Conservation (phyloP, 2,797 vertebrate species). For the Thaleichthys pacificus region DNA sequence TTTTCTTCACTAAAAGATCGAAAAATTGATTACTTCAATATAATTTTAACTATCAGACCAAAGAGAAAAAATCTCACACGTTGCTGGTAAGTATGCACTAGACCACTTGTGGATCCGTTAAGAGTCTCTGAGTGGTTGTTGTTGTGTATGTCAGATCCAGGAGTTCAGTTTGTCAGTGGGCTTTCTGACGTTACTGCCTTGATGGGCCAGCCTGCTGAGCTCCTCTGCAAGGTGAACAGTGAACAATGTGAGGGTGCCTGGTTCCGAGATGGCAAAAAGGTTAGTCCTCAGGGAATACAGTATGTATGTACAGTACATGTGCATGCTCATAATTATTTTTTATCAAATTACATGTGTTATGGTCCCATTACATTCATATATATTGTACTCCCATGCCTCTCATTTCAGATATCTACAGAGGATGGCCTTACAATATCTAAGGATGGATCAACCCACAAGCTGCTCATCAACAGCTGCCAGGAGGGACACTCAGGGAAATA, state of each 20-base stretch:
- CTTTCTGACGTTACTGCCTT: constrained; percentile 71
- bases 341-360: neutral
- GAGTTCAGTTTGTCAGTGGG: constrained; percentile 75
- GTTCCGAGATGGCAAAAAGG: constrained; percentile 86
- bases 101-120: neutral
- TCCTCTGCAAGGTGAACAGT: constrained; percentile 79
- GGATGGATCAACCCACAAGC: constrained; percentile 75
- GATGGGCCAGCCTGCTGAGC: constrained; percentile 69
- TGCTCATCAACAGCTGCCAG: constrained; percentile 70
- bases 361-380: constrained; percentile 6
- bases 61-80: neutral
- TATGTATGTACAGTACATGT: too few relatives aligned
- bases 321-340: too few relatives aligned
- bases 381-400: constrained; percentile 2
- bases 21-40: neutral
- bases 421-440: constrained; percentile 74
- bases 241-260: constrained; percentile 77
- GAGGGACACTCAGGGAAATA: constrained; percentile 82
- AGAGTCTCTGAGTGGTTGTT: neutral
- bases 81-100: neutral
- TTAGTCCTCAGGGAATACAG: constrained; percentile 45
- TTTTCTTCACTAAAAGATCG: neutral
- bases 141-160: constrained; percentile 63
- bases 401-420: constrained; percentile 70
- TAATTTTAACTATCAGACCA: neutral